phyloP scores from a whole-genome alignment of 2,888 invertebrate genomes.

The Seira musarum region DNA sequence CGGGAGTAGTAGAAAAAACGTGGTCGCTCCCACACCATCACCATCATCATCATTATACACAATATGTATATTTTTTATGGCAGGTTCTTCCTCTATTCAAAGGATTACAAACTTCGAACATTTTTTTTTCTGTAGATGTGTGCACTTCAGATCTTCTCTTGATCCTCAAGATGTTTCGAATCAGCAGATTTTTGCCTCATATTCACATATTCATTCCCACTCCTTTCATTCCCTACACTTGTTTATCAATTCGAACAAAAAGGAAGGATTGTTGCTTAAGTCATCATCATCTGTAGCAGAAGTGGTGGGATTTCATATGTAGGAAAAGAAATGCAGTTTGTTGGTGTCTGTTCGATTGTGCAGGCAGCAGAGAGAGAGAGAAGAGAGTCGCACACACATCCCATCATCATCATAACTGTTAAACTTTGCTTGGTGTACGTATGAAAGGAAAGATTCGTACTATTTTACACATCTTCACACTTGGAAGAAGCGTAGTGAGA shows the following conservation, averaged over 20 bases:
- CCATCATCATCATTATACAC: not conserved
- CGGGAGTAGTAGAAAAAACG: slow-evolving; percentile 8
- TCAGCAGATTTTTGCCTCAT: not conserved
- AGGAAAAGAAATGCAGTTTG: not conserved
- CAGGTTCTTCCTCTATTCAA: not conserved
- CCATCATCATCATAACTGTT: no score
- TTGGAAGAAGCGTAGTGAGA: no score
- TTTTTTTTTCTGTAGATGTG: not conserved
- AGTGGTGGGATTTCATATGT: no score
- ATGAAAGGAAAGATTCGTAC: no score
- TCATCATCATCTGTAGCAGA: no score
- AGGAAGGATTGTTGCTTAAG: no score
- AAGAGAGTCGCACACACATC: no score
- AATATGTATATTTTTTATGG: not conserved
- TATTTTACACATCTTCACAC: no score
- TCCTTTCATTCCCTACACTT: slow-evolving; percentile 8
- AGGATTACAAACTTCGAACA: not conserved
- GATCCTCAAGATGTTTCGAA: slow-evolving; percentile 32
- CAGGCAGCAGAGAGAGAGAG: no score
- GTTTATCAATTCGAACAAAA: slow-evolving; percentile 24
- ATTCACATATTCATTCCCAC: not conserved
- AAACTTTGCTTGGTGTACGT: no score
- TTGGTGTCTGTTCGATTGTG: not conserved
- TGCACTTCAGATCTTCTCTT: not conserved
- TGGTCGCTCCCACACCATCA: not conserved